phyloP scores from a whole-genome alignment of 2,797 vertebrate species.

The Carcharodon carcharias region DNA sequence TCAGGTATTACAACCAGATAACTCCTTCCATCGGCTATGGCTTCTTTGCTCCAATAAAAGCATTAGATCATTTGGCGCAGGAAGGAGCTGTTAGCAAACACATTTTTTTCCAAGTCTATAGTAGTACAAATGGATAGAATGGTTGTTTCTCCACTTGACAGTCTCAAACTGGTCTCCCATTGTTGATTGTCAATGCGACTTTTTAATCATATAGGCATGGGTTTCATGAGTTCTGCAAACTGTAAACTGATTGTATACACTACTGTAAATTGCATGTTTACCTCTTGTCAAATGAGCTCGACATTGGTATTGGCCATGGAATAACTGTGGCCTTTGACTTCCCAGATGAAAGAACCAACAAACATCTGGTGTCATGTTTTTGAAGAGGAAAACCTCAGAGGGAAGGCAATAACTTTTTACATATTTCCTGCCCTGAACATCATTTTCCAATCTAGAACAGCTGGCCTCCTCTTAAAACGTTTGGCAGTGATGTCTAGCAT shows the following conservation, averaged over 20 bases:
- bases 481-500: background rate
- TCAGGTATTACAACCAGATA: background rate
- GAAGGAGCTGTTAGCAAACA: background rate
- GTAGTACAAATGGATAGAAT: background rate
- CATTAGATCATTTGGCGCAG: background rate
- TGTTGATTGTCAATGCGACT: background rate
- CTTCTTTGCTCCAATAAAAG: background rate
- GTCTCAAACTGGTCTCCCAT: background rate
- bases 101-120: background rate
- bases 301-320: background rate
- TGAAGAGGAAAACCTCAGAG: background rate
- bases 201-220: background rate
- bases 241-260: background rate
- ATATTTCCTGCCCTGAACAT: constrained; percentile 20
- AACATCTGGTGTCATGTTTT: background rate
- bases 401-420: background rate
- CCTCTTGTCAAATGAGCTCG: background rate
- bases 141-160: background rate
- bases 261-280: background rate
- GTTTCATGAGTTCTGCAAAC: background rate
- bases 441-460: constrained; percentile 28
- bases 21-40: background rate
- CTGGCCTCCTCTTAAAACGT: background rate
- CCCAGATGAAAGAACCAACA: background rate
- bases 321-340: background rate